Base-by-base conservation (phyloP, 2,888 invertebrate genomes). In the Drosophila basisetae region DNA sequence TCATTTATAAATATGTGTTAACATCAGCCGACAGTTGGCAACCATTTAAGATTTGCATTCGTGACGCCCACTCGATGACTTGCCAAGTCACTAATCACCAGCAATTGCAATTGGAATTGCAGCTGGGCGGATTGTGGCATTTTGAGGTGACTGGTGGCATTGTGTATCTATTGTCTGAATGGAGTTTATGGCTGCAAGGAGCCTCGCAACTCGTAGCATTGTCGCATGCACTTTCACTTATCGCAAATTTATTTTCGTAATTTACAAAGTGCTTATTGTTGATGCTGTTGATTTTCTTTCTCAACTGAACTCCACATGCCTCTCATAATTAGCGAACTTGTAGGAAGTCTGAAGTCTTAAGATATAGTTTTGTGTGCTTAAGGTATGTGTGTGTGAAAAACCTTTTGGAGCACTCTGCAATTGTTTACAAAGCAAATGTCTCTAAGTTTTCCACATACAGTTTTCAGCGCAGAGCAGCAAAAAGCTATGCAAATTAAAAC, bases 211-310 rank as follows among this genome's bases (percentile, higher is more conserved):
- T 67, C 22, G 16, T 18, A 47, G 28, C 35, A 39, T 31, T 31
- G 52, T 68, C 47, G 61, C 35, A 47, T 62, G 66, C 76, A 71
- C 86, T 87, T 87, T 87, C 88, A 83, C 86, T 87, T 88, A 78
- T 80, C 54, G 76, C 74, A 80, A 80, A 74, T 76, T 78, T 73
- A 80, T 73, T 76, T 83, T 82, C 55, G 80, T 82, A 65, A 83
- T 82, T 82, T 73, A 65, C 73, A 55, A 33, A 25, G 41, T 47
- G 7, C 28, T 66, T 31, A 37, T 50, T 54, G 65, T 67, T 56
- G 41, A 73, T 64, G 59, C 13, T 66, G 33, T 47, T 49, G 33
- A 33, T 28, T 68, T 39, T 54, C 56, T 62, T 61, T 30, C 64
- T 67, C 41, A 60, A 49, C 64, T 74, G 64, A 74, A 64, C 74